A percentile compares a stretch with the other conserved stretches of the same genome.
Conservation (phyloP, 2,113 vertebrate species). For the Leptosomus discolor region DNA sequence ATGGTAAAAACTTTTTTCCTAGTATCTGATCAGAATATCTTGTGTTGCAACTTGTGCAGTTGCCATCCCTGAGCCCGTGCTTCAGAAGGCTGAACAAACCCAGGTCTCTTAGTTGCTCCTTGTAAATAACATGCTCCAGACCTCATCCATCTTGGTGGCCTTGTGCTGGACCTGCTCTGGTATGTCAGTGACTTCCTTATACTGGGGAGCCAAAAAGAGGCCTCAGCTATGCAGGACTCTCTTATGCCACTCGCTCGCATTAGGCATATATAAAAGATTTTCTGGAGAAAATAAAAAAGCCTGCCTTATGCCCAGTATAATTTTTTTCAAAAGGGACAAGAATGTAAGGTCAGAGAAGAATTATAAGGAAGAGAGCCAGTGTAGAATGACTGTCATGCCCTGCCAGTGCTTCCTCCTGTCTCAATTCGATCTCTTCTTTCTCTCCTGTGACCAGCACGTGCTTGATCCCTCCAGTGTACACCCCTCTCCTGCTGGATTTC, state of each 20-base stretch:
- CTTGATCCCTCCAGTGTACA: slow-evolving; percentile 75
- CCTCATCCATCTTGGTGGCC: neutral
- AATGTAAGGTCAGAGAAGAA: neutral
- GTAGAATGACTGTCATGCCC: neutral
- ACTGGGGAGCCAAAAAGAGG: neutral
- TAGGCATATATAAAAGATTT: neutral
- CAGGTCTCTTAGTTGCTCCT: neutral
- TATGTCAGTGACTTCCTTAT: neutral
- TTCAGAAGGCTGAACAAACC: neutral
- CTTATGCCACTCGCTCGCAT: neutral
- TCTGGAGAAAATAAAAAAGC: neutral
- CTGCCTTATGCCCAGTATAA: neutral
- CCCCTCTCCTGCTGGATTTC: slow-evolving; percentile 81
- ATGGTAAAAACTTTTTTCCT: neutral
- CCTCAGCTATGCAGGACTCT: neutral
- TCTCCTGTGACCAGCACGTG: slow-evolving; percentile 61
- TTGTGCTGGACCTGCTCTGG: neutral
- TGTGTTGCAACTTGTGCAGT: neutral
- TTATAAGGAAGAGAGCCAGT: neutral
- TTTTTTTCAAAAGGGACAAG: neutral
- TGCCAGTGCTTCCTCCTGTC: neutral
- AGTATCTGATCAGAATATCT: neutral
- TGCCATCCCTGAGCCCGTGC: neutral
- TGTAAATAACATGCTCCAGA: neutral
- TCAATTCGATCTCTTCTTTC: neutral